Conservation (phyloP, 2,113 vertebrate species). For the Eidolon helvum region DNA sequence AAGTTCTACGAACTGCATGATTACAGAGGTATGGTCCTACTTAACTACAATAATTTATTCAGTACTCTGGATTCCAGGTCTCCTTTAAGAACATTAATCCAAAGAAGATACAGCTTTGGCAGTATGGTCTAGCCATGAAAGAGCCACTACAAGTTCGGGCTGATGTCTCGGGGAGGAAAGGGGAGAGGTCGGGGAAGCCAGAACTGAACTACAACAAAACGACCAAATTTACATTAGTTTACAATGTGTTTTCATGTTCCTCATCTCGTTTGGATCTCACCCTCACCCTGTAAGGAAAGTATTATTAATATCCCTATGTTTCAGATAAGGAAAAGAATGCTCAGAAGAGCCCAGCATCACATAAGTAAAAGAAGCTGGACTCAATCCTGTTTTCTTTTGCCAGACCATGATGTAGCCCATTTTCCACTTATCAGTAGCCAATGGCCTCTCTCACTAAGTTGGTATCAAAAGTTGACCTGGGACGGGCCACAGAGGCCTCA, state of each 20-base stretch:
- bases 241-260: neutral
- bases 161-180: neutral
- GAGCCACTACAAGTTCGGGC: neutral
- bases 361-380: neutral
- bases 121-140: neutral
- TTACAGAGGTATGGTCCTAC: neutral
- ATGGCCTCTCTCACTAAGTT: neutral
- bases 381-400: neutral
- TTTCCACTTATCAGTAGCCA: neutral
- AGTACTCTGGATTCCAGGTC: neutral
- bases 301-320: neutral
- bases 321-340: neutral
- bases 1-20: accelerated
- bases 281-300: neutral
- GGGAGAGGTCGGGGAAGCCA: neutral
- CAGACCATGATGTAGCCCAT: neutral
- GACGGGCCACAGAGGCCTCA: neutral
- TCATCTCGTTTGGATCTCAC: neutral
- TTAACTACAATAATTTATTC: neutral
- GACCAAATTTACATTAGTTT: neutral
- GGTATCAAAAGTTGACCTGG: neutral
- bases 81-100: neutral
- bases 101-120: neutral
- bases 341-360: neutral
- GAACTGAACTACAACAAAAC: neutral